Evolutionary conservation across 2,888 invertebrate genomes (phyloP), one percentile per base, ranked within the genome.

Genomic region (Amphipoea oculea): DNA sequence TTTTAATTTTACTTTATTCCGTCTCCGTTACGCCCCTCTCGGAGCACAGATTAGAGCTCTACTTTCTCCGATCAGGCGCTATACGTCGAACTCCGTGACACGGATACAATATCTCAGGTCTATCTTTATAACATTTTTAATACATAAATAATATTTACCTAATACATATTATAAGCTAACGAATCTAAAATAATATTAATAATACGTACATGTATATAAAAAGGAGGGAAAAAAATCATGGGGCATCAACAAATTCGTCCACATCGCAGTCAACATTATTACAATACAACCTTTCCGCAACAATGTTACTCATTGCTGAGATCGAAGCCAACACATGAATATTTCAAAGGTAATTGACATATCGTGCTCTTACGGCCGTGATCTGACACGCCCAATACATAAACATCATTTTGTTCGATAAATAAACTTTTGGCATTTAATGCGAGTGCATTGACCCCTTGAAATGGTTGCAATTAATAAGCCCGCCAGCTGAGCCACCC

Each of bases 311-410:
- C 73, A 68, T 66, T 70, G n/a, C 36, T 1, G 14, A 1, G 36
- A 29, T 51, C 70, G 45, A 45, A 70, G 45, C 45, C 29, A 29
- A 57, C 29, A n/a, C 65, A 51, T 76, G 23, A 73, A 86, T 81
- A 85, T 68, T 71, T 72, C 60, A 76, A 75, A 78, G 57, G 60
- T 73, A 80, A 81, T 81, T 76, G 70, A 81, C 57, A 70, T 20
- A 60, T 76, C 63, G 73, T 82, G 63, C 36, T 73, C 14, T n/a
- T n/a, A 42, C 65, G 60, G 11, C 67, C 86, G 71, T 70, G 67
- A 76, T 73, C 73, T 60, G 67, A 48, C 70, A 54, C 70, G 70
- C 79, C 79, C 76, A 60, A 65, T 45, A 42, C 70, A 73, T 78
- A 57, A 72, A 69, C 48, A 69, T 57, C 5, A 60, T 29, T 60